Percentiles rank a stretch among this genome's conserved stretches.
Evolutionary conservation across 2,888 invertebrate species (phyloP).

Genomic region (Nymphalis polychloros): DNA sequence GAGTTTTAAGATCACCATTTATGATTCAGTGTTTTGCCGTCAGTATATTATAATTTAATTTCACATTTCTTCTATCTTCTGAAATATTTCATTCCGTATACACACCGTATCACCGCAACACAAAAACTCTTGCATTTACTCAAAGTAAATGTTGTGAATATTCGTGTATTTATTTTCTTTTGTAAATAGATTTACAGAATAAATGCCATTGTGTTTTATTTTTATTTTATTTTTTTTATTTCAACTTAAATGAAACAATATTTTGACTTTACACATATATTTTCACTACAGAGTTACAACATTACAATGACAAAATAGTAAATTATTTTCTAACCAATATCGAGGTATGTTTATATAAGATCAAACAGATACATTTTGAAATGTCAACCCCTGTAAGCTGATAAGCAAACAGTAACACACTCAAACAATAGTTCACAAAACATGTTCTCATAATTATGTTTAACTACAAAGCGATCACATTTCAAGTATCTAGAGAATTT

Average conservation of each 20-base stretch:
- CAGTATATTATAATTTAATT: slow-evolving; percentile 28
- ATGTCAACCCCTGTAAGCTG: no score
- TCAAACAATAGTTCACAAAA: no score
- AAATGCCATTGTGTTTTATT: slow-evolving; percentile 40
- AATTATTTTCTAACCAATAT: background rate
- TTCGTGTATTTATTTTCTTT: slow-evolving; percentile 67
- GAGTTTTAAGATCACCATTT: slow-evolving; percentile 9
- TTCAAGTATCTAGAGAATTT: no score
- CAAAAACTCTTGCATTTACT: slow-evolving; percentile 57
- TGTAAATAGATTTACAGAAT: slow-evolving; percentile 71
- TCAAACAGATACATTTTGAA: no score
- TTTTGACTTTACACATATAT: background rate
- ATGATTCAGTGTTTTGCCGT: slow-evolving; percentile 10
- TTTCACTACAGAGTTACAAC: background rate
- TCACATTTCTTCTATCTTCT: slow-evolving; percentile 30
- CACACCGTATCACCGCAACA: slow-evolving; percentile 43
- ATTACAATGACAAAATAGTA: background rate
- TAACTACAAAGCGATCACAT: no score
- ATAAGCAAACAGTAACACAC: no score
- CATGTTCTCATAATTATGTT: no score
- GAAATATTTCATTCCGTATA: slow-evolving; percentile 60
- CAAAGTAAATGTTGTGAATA: slow-evolving; percentile 57
- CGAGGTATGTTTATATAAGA: no score
- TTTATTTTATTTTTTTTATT: slow-evolving; percentile 25
- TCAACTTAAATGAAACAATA: slow-evolving; percentile 24